Conservation (phyloP, 1,140 invertebrate species). For the Aplysia californica region DNA sequence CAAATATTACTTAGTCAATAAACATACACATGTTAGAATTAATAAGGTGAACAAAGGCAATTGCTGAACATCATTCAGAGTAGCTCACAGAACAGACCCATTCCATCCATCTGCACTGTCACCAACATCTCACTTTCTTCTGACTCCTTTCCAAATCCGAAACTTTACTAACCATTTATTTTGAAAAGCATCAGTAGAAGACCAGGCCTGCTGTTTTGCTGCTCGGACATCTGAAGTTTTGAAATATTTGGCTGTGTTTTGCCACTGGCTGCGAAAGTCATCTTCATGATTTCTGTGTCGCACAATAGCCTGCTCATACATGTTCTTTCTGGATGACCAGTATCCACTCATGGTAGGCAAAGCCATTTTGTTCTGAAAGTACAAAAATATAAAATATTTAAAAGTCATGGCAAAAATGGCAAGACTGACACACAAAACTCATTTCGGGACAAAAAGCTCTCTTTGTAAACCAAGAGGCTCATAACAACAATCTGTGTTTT, state of each 20-base stretch:
- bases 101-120: neutral
- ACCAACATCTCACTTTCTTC: neutral
- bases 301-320: constrained; percentile 62
- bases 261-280: constrained; percentile 58
- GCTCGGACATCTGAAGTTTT: constrained; percentile 40
- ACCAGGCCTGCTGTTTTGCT: constrained; percentile 57
- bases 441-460: no score
- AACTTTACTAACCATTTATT: constrained; percentile 52
- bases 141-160: no score
- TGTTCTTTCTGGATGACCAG: constrained; percentile 61
- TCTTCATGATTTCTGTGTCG: constrained; percentile 51
- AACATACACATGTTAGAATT: no score
- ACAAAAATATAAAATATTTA: no score
- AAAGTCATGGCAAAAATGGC: no score
- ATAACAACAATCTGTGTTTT: no score
- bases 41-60: no score
- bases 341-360: constrained; percentile 56
- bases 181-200: constrained; percentile 49
- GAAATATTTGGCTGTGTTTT: constrained; percentile 47
- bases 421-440: no score
- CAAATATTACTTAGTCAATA: no score
- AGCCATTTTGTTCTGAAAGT: constrained; percentile 59
- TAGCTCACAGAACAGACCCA: no score
- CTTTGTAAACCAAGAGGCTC: no score
- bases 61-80: no score